Evolutionary conservation across 2,888 invertebrate species (phyloP).

Genomic region (Melieria crassipennis): DNA sequence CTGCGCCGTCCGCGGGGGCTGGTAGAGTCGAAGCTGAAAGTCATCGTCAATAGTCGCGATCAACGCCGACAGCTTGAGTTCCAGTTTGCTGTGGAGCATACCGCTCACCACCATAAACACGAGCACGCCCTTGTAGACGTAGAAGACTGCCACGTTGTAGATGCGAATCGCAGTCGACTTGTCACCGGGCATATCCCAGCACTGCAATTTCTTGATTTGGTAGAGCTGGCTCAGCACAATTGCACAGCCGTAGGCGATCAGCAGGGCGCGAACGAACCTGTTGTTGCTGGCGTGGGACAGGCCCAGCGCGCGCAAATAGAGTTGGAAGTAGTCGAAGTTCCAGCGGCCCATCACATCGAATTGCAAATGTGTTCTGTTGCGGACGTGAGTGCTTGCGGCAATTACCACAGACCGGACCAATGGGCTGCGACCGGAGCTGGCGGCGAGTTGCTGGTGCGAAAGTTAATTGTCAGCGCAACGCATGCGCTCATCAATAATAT

Average conservation of each 20-base stretch:
- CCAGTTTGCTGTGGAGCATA: constrained; percentile 37
- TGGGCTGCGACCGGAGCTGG: no score
- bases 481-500: neutral
- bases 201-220: neutral
- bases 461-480: neutral
- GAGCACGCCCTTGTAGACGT: constrained; percentile 43
- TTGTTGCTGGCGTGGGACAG: constrained; percentile 42
- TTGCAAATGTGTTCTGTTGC: neutral
- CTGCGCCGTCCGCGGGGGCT: neutral
- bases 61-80: constrained; percentile 23
- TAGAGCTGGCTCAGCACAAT: constrained; percentile 20
- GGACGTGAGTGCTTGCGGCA: neutral
- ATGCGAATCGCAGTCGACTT: neutral
- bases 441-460: neutral
- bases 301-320: constrained; percentile 48
- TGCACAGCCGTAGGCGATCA: constrained; percentile 25
- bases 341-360: neutral
- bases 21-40: constrained; percentile 32
- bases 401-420: neutral
- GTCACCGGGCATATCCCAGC: neutral
- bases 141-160: constrained; percentile 16
- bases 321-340: constrained; percentile 6
- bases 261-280: constrained; percentile 11
- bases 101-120: constrained; percentile 40
- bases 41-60: constrained; percentile 35